A percentile compares a stretch with the other conserved stretches of the same genome.
Conservation (phyloP, 2,113 vertebrate species). For the Semnornis frantzii region DNA sequence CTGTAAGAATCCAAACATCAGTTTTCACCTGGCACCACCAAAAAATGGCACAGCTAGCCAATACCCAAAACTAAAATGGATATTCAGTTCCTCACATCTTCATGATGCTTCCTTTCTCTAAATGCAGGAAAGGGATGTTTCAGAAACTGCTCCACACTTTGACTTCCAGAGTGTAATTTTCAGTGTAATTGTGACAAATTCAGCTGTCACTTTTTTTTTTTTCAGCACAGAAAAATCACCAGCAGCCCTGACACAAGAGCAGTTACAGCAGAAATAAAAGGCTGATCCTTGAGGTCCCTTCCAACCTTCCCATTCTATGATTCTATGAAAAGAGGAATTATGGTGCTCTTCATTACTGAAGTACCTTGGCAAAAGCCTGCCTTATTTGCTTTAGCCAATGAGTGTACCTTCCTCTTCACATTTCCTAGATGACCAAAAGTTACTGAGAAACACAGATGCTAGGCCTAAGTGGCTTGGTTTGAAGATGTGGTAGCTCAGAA, state of each 20-base stretch:
- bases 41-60: constrained; percentile 20
- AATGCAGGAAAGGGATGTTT: constrained; percentile 25
- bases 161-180: neutral
- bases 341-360: neutral
- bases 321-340: neutral
- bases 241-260: constrained; percentile 14
- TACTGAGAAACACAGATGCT: neutral
- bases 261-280: constrained; percentile 19
- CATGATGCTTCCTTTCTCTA: constrained; percentile 19
- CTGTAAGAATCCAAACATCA: constrained; percentile 35
- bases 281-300: too few species aligned
- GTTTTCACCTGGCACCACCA: constrained; percentile 13
- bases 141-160: neutral
- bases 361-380: neutral
- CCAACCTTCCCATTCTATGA: too few species aligned
- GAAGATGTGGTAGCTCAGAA: neutral
- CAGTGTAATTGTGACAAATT: neutral
- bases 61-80: constrained; percentile 51
- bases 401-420: neutral
- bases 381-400: neutral
- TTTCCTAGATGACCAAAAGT: neutral
- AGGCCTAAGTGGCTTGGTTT: neutral
- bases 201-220: constrained; percentile 28
- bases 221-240: constrained; percentile 15
- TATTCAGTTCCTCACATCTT: constrained; percentile 46